Conservation (phyloP, 2,113 vertebrate species). For the Ceyx melanurus region DNA sequence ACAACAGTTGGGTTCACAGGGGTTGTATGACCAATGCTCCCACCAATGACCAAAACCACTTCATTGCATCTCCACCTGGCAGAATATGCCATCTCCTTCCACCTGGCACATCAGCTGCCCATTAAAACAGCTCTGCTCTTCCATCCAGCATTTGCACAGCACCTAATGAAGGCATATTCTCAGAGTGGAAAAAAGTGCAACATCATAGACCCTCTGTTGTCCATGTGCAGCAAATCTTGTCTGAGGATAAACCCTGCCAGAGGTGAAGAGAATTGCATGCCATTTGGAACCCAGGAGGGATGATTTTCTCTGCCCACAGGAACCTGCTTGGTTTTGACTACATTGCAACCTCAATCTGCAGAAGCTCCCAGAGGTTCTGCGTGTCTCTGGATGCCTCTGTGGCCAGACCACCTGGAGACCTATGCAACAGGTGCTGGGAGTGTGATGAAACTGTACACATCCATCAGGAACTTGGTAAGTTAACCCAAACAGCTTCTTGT, state of each 20-base stretch:
- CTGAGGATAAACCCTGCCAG: background rate
- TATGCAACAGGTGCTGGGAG: background rate
- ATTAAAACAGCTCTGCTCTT: background rate
- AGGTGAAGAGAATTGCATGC: accelerated
- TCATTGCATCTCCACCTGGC: background rate
- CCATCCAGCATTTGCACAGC: background rate
- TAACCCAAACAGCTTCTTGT: background rate
- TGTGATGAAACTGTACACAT: background rate
- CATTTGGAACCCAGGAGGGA: background rate
- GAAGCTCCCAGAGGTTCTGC: background rate
- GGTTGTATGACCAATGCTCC: background rate
- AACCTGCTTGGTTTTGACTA: background rate
- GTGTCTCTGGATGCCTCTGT: background rate
- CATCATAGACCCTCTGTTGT: accelerated
- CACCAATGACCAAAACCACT: background rate
- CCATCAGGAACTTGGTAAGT: background rate
- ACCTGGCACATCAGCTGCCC: too few relatives aligned
- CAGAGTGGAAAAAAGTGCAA: background rate
- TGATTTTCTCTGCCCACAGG: background rate
- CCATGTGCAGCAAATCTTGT: background rate
- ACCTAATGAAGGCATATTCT: accelerated
- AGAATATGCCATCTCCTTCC: background rate
- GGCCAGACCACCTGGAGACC: background rate
- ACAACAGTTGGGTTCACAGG: background rate
- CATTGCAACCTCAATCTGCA: background rate